These are phyloP conservation scores for Morelia viridis DNA, from an alignment of 2,797 vertebrate species.

Conservation along the genomic window DNA sequence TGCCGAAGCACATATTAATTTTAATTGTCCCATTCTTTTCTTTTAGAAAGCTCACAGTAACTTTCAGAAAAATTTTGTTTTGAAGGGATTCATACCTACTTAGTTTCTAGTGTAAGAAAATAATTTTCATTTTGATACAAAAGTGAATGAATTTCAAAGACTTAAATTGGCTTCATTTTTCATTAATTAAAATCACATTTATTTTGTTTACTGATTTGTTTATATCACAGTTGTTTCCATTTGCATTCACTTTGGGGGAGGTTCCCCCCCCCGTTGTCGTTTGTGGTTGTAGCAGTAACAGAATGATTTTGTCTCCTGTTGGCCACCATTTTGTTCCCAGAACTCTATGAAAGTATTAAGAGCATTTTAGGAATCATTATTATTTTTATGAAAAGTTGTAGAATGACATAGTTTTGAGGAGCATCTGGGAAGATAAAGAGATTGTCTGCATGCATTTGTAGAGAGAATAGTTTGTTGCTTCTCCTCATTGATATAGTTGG, in stretches of 20 bases:
- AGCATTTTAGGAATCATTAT: not conserved
- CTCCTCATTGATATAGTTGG: not conserved
- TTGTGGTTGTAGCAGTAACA: not conserved
- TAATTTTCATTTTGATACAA: not conserved
- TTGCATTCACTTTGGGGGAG: not conserved
- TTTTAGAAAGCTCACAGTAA: not conserved
- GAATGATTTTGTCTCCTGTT: not conserved
- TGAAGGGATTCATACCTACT: not conserved
- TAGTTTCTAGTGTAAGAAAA: not conserved
- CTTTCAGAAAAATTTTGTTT: not conserved
- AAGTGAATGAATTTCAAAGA: not conserved
- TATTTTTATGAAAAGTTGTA: not conserved
- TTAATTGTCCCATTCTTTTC: not conserved
- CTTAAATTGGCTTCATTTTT: slow-evolving; percentile 1
- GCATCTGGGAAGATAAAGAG: not conserved
- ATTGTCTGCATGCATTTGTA: not conserved
- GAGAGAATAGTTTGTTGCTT: not conserved
- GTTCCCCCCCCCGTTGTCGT: not conserved
- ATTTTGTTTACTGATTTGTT: not conserved
- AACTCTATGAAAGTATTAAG: not conserved
- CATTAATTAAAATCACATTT: not conserved
- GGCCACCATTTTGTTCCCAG: not conserved
- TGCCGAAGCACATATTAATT: not conserved
- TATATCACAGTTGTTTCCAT: not conserved
- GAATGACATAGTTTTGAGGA: not conserved